Conservation (phyloP, 2,797 vertebrate species). For the Eremophila alpestris region DNA sequence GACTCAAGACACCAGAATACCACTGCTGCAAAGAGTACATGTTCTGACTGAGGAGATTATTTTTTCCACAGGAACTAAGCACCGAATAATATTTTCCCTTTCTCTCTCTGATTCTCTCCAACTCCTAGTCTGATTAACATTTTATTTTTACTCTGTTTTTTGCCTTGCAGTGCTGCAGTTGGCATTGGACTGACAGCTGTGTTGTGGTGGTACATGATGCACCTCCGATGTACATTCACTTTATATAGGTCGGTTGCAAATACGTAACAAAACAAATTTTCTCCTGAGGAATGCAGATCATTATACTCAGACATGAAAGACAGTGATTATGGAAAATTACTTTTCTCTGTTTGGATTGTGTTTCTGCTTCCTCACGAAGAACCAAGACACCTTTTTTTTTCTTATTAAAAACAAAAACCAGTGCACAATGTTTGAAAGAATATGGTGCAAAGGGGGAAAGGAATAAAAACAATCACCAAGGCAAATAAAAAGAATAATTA, state of each 20-base stretch:
- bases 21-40: not conserved
- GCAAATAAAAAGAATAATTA: not conserved
- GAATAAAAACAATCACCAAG: not conserved
- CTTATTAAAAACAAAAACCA: not conserved
- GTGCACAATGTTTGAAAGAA: not conserved
- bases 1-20: not conserved
- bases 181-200: not conserved
- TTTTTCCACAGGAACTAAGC: not conserved
- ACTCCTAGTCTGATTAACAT: not conserved
- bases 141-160: not conserved
- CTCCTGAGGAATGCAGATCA: not conserved
- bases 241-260: not conserved
- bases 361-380: not conserved
- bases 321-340: not conserved
- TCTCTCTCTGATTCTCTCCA: not conserved
- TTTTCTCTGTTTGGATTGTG: not conserved
- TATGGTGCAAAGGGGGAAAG: not conserved
- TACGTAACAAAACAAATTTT: not conserved
- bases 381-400: accelerated
- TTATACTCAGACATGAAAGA: not conserved
- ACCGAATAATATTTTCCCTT: not conserved
- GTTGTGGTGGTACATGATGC: not conserved
- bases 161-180: not conserved
- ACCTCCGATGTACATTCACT: not conserved
- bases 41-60: not conserved